Percentiles rank a stretch among this genome's conserved stretches.
Conservation (phyloP, 2,797 vertebrate species). For the Onychomys arenicola region DNA sequence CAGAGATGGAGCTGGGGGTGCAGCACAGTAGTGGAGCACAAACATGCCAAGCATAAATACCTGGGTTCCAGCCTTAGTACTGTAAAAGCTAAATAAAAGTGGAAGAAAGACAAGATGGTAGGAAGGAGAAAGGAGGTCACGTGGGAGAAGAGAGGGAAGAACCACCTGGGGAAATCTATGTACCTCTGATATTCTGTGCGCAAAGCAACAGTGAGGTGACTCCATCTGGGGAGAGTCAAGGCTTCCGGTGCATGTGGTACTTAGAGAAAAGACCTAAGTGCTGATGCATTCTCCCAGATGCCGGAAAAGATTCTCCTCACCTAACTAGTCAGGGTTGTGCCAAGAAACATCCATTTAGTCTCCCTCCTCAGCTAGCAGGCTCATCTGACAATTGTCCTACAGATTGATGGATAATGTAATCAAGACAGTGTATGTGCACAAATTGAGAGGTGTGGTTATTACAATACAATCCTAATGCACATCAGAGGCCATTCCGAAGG, state of each 20-base stretch:
- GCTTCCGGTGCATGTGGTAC: background rate
- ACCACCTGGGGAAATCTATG: background rate
- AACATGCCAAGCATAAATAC: background rate
- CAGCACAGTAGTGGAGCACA: background rate
- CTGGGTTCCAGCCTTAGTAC: background rate
- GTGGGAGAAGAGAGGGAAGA: rapidly evolving
- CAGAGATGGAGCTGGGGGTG: background rate
- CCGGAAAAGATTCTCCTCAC: slow-evolving; percentile 61
- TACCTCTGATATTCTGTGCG: background rate
- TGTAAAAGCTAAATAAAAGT: background rate
- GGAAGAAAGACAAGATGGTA: background rate
- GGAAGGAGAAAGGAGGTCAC: background rate
- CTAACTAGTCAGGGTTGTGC: slow-evolving; percentile 56
- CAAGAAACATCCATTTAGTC: slow-evolving; percentile 66
- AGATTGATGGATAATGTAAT: slow-evolving; percentile 75
- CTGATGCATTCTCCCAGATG: background rate
- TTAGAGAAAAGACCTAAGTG: background rate
- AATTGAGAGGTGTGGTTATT: slow-evolving; percentile 73
- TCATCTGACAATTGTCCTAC: slow-evolving; percentile 64
- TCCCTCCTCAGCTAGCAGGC: background rate
- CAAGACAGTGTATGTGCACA: slow-evolving; percentile 44
- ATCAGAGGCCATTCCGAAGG: slow-evolving; percentile 74
- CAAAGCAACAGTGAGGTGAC: background rate
- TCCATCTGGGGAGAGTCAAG: background rate
- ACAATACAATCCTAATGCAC: slow-evolving; percentile 72